Percentiles rank a stretch among this genome's conserved stretches.
phyloP scores from a whole-genome alignment of 1,140 invertebrate species.

The Panagrolaimus sp. region DNA sequence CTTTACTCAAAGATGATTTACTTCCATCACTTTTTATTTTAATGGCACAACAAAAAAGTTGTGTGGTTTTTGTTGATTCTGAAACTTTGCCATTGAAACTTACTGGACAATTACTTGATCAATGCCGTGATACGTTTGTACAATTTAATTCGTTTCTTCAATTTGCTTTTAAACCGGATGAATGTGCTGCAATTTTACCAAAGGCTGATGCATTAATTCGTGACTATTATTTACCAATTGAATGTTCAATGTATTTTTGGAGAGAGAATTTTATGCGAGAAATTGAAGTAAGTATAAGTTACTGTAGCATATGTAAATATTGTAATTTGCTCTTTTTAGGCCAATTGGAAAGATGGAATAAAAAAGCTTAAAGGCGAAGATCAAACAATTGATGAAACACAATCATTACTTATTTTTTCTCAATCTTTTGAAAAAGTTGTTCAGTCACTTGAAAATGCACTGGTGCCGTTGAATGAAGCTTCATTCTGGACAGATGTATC shows the following conservation, averaged over 20 bases:
- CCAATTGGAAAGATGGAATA: constrained; percentile 6
- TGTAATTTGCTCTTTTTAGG: too few species aligned
- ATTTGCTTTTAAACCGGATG: constrained; percentile 83
- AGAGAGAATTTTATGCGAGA: constrained; percentile 76
- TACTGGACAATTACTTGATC: constrained; percentile 65
- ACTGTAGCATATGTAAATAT: too few species aligned
- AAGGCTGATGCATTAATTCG: constrained; percentile 78
- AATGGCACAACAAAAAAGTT: constrained; percentile 92
- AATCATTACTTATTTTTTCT: background rate
- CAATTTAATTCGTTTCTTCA: constrained; percentile 94
- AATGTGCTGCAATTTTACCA: constrained; percentile 82
- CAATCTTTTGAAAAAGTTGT: background rate
- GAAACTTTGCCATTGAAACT: constrained; percentile 82
- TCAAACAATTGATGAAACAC: background rate
- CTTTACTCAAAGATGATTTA: constrained; percentile 80
- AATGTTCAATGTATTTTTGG: constrained; percentile 76
- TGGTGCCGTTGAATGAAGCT: background rate
- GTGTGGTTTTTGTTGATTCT: constrained; percentile 79
- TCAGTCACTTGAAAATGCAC: background rate
- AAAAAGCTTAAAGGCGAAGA: constrained; percentile 19
- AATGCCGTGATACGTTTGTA: constrained; percentile 92
- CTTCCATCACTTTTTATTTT: constrained; percentile 85
- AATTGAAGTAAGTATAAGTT: constrained; percentile 74
- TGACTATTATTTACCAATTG: constrained; percentile 87
- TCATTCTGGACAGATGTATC: background rate